Base-by-base conservation (phyloP, 1,140 invertebrate genomes). In the Scylla paramamosain region DNA sequence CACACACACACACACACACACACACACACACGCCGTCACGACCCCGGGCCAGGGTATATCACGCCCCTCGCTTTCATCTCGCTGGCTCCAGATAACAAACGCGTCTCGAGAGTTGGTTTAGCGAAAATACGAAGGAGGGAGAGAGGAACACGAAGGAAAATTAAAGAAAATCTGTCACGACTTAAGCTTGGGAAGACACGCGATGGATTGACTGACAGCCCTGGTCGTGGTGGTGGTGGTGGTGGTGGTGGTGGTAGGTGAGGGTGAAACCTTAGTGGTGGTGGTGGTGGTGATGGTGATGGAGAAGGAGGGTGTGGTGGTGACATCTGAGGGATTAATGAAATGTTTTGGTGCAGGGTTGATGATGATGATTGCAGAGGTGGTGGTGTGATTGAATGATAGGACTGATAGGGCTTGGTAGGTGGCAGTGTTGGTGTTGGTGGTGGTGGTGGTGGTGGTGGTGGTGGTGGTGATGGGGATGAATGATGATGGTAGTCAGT, bases 101-200 rank as follows among this genome's bases (percentile, higher is more conserved):
- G n/a, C 92, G 31, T 91, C 52, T 91, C 52, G 67, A 77, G 67
- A 91, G 90, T 77, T 91, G 90, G 28, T 91, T 91, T 93, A 86
- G 59, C 84, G 87, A 88, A 93, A 93, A 93, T 88, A 93, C 29
- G 45, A 86, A 67, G 82, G 46, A 29, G 83, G 48, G 39, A 0
- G 10, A 52, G 52, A 59, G 10, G 52, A 59, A 12, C 52, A 59
- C 52, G 52, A 59, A 20, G 16, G 52, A 82, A 84, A 84, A 77
- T 77, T 77, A 77, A 77, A 93, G 87, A 93, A 86, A 46, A 83
- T 88, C 20, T 59, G 45, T 93, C 92, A 93, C 92, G 92, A 93
- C 46, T 45, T 29, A 39, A 25, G n/a, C 46, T 48, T 31, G 31
- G 25, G 87, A 32, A 59, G 29, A 67, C 86, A 91, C 86, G 93